These are phyloP conservation scores for Anseranas semipalmata DNA, from an alignment of 2,113 vertebrate genomes.

Conservation along the genomic window DNA sequence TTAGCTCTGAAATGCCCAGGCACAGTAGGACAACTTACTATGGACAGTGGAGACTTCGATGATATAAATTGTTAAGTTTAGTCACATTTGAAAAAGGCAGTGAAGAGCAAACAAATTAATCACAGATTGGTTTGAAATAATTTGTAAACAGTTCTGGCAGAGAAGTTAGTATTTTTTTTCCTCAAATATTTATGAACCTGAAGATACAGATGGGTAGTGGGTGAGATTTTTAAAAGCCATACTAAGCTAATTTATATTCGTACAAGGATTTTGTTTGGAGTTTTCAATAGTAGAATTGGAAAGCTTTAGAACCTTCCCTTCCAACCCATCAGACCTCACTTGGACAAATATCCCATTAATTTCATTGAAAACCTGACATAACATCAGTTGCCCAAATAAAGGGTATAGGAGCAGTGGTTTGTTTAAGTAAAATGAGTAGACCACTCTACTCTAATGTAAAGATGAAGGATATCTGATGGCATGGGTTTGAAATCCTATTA, in stretches of 20 bases:
- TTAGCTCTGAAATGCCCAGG: not conserved
- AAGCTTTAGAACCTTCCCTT: not conserved
- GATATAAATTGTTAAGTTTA: not conserved
- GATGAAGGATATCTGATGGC: not conserved
- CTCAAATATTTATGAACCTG: slow-evolving; percentile 2
- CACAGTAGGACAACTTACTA: not conserved
- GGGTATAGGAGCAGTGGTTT: not conserved
- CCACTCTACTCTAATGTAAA: not conserved
- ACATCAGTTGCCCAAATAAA: not conserved
- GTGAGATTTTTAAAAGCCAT: slow-evolving; percentile 31
- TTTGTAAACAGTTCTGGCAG: not conserved
- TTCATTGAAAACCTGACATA: not conserved
- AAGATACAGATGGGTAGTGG: slow-evolving; percentile 46
- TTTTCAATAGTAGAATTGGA: not conserved
- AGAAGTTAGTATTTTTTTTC: not conserved
- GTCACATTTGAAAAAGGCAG: not conserved
- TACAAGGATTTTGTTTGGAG: not conserved
- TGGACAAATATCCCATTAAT: not conserved
- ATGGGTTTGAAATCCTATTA: not conserved
- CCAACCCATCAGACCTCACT: not conserved
- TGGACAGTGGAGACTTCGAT: not conserved
- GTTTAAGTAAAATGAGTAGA: not conserved
- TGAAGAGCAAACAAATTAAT: slow-evolving; percentile 3
- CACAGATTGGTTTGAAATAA: not conserved
- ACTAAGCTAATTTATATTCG: not conserved